Base-by-base conservation (phyloP, 1,140 invertebrate genomes). In the Dryas iulia region DNA sequence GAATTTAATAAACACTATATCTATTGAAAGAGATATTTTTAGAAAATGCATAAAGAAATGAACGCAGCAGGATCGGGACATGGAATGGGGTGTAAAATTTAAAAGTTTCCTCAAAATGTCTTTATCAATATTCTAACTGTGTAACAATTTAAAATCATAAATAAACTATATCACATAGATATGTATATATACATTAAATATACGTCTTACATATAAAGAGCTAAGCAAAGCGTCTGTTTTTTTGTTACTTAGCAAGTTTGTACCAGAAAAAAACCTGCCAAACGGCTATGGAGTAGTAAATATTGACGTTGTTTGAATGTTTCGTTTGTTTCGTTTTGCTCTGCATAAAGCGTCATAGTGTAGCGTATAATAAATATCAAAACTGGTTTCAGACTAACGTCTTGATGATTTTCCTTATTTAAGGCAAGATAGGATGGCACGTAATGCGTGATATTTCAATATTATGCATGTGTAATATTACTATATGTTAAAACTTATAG, bases 321-420 rank as follows among this genome's bases (percentile, higher is more conserved):
- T 47, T 47, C 39, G 18, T 35, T 35, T 35, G 33, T 47, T 1
- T 47, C 10, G n/a, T 21, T 21, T 10, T 47, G 1, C 21, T 21
- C 18, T 47, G 8, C n/a, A 18, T 10, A n/a, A 21, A 47, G 21
- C n/a, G 35, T 39, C 12, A 39, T 39, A 39, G 33, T 39, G 14
- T 39, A 39, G 14, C 12, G 1, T 47, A 7, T 18, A 21, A 47
- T 47, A n/a, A 39, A 12, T 47, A 10, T 47, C 18, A 6, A 21
- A 47, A 47, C 39, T 18, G 39, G 39, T 47, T 47, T 47, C 10
- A 18, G 6, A n/a, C 14, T 14, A 39, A 39, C 12, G 33, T 18
- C 21, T 65, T 57, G 47, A 11, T 21, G 26, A 57, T 65, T 65
- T 65, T 65, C 52, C 52, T 65, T 56, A 33, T 57, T 47, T 47